Evolutionary conservation across 2,888 invertebrate species (phyloP), one percentile per base, ranked within the genome.

Genomic region (Boloria euphrosyne): DNA sequence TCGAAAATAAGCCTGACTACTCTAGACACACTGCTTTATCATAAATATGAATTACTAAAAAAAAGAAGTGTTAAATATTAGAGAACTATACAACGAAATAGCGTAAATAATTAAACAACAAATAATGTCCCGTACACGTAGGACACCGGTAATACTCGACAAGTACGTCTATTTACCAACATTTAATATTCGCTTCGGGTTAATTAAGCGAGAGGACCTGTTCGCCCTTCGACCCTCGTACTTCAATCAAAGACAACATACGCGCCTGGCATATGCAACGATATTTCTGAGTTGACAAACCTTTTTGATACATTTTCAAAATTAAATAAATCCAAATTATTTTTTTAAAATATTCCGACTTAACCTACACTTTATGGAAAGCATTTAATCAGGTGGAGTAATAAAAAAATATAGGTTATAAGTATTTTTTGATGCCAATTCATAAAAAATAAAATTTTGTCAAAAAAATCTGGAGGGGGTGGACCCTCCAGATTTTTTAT

Each of bases 181-280:
- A 86, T 89, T 89, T 89, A 86, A 86, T 89, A 88, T 87, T 86
- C 85, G 85, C 83, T 83, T 80, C 82, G 83, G 85, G 78, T 84
- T 89, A 89, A 89, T 89, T 88, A 87, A 86, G 78, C 77, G 46
- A 22, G 13, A 58, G 51, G 51, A n/a, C 68, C 68, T 62, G 38
- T 50, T 44, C 60, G n/a, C 62, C 68, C 65, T 62, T 44, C 58
- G 66, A 65, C 66, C 71, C 53, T 58, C 68, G 49, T 68, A 57
- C 63, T 69, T 71, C 68, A 66, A 68, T 71, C 62, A 69, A 57
- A 64, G 58, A 66, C 66, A 61, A 61, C 46, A 60, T 66, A 60
- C 61, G 67, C 60, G 52, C 31, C 14, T 54, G 47, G 70, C 62
- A 62, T 67, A 55, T 63, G 63, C 58, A 65, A 64, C 58, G 49